These are phyloP conservation scores for cat (Felis catus) DNA, from an alignment of 2,113 vertebrate species.

Conservation along the genomic window DNA sequence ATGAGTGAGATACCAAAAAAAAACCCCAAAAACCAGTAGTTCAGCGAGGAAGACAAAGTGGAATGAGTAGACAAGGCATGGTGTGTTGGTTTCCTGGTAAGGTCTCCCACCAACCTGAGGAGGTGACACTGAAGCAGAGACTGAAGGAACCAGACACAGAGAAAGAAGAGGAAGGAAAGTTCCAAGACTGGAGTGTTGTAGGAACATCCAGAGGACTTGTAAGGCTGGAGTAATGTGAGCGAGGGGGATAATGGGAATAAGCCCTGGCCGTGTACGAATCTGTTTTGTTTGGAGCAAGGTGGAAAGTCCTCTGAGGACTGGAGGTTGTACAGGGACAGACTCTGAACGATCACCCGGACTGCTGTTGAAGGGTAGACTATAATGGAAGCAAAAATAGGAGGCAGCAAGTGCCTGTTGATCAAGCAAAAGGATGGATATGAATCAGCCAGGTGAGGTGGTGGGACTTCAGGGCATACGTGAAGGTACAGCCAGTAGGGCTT, in stretches of 20 bases:
- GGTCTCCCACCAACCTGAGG: not conserved
- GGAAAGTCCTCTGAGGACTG: not conserved
- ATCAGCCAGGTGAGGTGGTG: rapidly evolving
- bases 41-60: not conserved
- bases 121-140: not conserved
- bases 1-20: not conserved
- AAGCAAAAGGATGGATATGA: not conserved
- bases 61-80: not conserved
- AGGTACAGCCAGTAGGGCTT: not conserved
- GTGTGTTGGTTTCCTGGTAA: not conserved
- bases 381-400: not conserved
- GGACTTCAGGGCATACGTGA: not conserved
- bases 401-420: not conserved
- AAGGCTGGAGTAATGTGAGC: not conserved
- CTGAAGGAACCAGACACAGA: not conserved
- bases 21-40: not conserved
- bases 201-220: not conserved
- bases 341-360: too few relatives aligned
- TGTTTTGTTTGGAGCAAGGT: not conserved
- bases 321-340: not conserved
- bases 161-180: too few relatives aligned
- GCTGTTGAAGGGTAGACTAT: not conserved
- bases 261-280: too few relatives aligned
- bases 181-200: not conserved
- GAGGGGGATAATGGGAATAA: rapidly evolving